Percentiles rank a stretch among this genome's conserved stretches.
phyloP scores from a whole-genome alignment of 2,113 vertebrate genomes.

The Aptenodytes forsteri region DNA sequence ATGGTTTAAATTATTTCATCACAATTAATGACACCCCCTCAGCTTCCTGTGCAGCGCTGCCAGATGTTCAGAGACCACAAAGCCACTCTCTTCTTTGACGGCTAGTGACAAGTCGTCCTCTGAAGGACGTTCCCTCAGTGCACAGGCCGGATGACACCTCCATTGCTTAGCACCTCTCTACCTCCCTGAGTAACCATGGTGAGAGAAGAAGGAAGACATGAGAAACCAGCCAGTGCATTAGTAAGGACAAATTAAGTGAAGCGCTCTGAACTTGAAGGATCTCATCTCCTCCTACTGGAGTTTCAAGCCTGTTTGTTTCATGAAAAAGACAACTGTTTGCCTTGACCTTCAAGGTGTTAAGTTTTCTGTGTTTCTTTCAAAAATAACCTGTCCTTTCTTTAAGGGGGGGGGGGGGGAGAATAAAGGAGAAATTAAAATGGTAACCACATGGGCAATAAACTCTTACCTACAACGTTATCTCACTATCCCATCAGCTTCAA shows the following conservation, averaged over 20 bases:
- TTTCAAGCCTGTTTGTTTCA: conserved; percentile 39
- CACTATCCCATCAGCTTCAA: not conserved
- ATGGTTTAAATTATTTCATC: conserved; percentile 99
- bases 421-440: not conserved
- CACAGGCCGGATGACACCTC: conserved; percentile 78
- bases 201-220: conserved; percentile 67
- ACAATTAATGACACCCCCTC: conserved; percentile 97
- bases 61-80: conserved; percentile 97
- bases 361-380: not conserved
- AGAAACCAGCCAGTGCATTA: conserved; percentile 64
- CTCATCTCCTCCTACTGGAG: conserved; percentile 26
- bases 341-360: not conserved
- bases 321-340: not conserved
- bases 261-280: conserved; percentile 44
- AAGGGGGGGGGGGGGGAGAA: not conserved
- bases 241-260: conserved; percentile 64
- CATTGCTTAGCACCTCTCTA: conserved; percentile 76
- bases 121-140: conserved; percentile 87
- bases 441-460: not conserved
- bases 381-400: not conserved
- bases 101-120: conserved; percentile 91
- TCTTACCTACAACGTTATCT: not conserved
- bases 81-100: conserved; percentile 86
- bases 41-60: conserved; percentile 87
- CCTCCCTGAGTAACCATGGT: conserved; percentile 70